These are phyloP conservation scores for honey bee (Apis mellifera) DNA, from an alignment of 1,140 invertebrate species.

Conservation along the genomic window DNA sequence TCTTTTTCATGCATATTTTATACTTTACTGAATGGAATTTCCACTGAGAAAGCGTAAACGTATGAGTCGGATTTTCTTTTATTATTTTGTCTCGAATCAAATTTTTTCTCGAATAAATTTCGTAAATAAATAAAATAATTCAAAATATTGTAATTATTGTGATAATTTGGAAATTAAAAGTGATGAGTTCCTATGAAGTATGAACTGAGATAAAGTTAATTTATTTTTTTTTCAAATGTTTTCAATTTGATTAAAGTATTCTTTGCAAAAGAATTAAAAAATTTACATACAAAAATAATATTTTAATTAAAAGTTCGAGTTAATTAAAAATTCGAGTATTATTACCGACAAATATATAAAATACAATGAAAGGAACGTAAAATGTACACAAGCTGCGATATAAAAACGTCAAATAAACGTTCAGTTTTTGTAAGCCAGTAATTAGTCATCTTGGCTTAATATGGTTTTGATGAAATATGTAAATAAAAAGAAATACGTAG, in stretches of 20 bases:
- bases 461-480: background rate
- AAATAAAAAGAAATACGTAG: background rate
- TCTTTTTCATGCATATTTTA: background rate
- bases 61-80: background rate
- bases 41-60: conserved; percentile 6
- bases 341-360: background rate
- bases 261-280: background rate
- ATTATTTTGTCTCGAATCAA: conserved; percentile 1
- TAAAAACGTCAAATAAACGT: background rate
- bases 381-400: background rate
- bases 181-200: too few relatives aligned
- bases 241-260: background rate
- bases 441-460: background rate
- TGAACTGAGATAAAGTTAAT: too few relatives aligned
- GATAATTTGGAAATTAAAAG: background rate
- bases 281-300: background rate
- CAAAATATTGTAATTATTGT: background rate
- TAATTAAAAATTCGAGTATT: background rate
- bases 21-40: background rate
- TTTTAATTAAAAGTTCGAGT: background rate
- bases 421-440: background rate
- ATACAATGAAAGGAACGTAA: background rate
- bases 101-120: background rate
- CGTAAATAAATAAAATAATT: background rate
- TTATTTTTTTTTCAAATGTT: too few relatives aligned